Percentiles rank a stretch among this genome's conserved stretches.
Conservation (phyloP, 1,140 invertebrate species). For the Thrips palmi region DNA sequence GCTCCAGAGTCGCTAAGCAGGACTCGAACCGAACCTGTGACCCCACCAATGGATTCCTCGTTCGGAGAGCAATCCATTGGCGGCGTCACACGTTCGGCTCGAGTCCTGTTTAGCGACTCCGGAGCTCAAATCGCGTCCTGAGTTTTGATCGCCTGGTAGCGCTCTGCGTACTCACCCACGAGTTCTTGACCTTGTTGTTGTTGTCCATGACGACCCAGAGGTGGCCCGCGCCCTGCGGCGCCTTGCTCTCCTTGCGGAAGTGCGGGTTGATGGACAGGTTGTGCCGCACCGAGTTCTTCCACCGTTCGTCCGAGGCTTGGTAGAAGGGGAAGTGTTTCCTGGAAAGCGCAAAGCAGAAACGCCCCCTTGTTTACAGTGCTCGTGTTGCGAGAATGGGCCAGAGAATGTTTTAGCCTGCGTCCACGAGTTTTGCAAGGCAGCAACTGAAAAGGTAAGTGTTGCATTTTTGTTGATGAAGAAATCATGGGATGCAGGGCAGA, state of each 20-base stretch:
- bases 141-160: neutral
- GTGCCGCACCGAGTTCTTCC: constrained; percentile 79
- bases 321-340: constrained; percentile 73
- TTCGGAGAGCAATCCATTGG: neutral
- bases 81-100: constrained; percentile 22
- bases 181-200: constrained; percentile 26
- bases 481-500: too few species aligned
- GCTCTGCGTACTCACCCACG: constrained; percentile 20
- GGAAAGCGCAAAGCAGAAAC: constrained; percentile 20
- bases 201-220: constrained; percentile 61
- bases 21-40: too few species aligned
- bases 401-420: too few species aligned
- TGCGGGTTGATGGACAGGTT: constrained; percentile 79
- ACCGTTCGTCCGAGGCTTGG: constrained; percentile 68
- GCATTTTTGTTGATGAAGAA: too few species aligned
- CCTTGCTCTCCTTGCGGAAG: constrained; percentile 68
- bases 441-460: too few species aligned
- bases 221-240: constrained; percentile 65
- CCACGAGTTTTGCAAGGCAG: too few species aligned
- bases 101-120: constrained; percentile 10
- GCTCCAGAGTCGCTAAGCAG: too few species aligned
- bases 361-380: neutral
- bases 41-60: constrained; percentile 1
- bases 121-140: constrained; percentile 10
- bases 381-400: too few species aligned